Conservation (phyloP, 2,797 vertebrate genomes). For the Furcifer pardalis region DNA sequence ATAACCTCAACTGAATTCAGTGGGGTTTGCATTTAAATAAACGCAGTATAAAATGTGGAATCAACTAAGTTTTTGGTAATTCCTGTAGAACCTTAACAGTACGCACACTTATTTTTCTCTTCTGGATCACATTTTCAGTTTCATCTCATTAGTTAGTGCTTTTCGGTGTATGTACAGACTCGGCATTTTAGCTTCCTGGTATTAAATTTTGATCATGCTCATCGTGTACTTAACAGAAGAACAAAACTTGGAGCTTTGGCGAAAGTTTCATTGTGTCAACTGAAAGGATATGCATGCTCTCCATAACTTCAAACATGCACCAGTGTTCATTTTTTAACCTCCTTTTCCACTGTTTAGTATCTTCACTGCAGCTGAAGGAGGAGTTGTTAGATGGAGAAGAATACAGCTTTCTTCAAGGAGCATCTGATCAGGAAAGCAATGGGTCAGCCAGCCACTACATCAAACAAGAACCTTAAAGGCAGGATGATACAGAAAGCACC, state of each 20-base stretch:
- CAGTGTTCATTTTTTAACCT: background rate
- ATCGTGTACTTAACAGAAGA: background rate
- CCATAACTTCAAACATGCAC: background rate
- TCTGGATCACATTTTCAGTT: constrained; percentile 1
- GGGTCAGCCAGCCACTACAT: constrained; percentile 97
- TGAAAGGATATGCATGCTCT: background rate
- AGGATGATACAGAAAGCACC: constrained; percentile 58
- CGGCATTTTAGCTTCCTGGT: background rate
- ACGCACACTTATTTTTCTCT: background rate
- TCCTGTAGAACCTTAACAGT: background rate
- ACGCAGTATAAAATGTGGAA: background rate
- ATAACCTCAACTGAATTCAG: background rate
- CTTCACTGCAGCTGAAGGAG: constrained; percentile 90
- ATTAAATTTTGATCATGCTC: background rate
- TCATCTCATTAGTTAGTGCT: background rate
- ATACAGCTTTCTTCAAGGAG: constrained; percentile 92
- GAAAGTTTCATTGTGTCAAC: background rate
- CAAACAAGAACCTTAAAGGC: constrained; percentile 91
- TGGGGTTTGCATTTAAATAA: too few species aligned
- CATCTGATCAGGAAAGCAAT: constrained; percentile 97
- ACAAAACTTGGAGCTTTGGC: background rate
- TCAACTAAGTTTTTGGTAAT: background rate
- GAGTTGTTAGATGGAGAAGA: constrained; percentile 91
- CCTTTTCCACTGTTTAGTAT: constrained; percentile 78
- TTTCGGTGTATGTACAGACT: background rate